phyloP scores from a whole-genome alignment of 2,888 invertebrate genomes.

The Anthrax anthrax region DNA sequence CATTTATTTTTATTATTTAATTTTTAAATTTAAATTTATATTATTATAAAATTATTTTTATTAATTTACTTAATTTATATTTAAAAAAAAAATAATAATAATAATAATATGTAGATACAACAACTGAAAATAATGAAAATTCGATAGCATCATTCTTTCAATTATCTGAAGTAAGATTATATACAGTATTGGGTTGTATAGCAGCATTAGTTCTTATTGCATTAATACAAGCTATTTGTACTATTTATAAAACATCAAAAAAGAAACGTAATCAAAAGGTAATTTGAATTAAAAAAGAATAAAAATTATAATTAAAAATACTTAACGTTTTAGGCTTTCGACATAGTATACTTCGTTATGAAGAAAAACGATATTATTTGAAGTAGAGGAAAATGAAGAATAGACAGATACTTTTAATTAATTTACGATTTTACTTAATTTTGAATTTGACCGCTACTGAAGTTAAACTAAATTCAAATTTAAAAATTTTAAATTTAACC shows the following conservation, averaged over 20 bases:
- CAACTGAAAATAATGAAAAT: conserved; percentile 26
- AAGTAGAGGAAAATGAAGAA: no score
- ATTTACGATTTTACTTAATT: no score
- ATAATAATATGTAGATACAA: conserved; percentile 23
- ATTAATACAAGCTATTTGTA: conserved; percentile 69
- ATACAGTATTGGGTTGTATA: conserved; percentile 70
- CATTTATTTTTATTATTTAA: neutral
- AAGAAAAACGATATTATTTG: no score
- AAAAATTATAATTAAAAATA: neutral
- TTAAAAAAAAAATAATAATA: no score
- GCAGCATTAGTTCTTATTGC: conserved; percentile 65
- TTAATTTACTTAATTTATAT: no score
- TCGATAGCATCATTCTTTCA: conserved; percentile 42
- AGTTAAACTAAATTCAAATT: no score
- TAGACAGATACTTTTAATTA: no score
- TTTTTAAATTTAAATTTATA: neutral
- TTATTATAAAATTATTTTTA: neutral
- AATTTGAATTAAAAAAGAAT: conserved; percentile 21
- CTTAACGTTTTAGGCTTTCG: no score
- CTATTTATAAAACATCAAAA: conserved; percentile 54
- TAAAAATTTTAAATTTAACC: no score
- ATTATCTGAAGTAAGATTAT: conserved; percentile 57
- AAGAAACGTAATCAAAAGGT: conserved; percentile 54
- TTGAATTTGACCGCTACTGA: no score
- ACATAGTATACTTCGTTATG: no score